Evolutionary conservation across 2,113 vertebrate genomes (phyloP), one percentile per base, ranked within the genome.

Genomic region (Upupa epops): DNA sequence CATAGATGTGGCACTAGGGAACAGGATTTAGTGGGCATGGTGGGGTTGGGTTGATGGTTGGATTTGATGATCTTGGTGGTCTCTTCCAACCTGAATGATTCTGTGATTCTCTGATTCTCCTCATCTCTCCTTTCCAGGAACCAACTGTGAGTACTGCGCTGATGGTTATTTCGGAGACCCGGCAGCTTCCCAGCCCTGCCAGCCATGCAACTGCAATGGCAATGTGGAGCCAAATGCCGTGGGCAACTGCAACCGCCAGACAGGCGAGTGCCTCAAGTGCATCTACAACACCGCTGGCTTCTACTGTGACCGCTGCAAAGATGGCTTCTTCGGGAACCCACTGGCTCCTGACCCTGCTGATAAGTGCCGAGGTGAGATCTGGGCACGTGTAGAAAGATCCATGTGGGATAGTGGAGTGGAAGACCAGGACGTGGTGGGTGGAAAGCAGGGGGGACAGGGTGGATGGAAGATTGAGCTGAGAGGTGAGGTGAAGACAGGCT

Each of bases 231-330:
- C 96, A 59, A 98, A 98, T 1, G 98, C 98, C 0, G 97, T 98
- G 4, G 98, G 98, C 12, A 99, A 98, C 97, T 99, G 99, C 3
- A 91, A 99, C 95, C 97, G 89, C 1, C 97, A 65, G 85, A 98
- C 98, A 0, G 99, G 99, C 5, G 96, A 98, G 93, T 99, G 99
- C 74, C 97, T 99, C 71, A 99, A 99, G 89, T 99, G 99, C 95
- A 96, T 98, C 96, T 82, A 99, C 97, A 98, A 99, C 97, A 99
- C 99, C 0, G 93, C 96, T 0, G 99, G 99, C 56, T 97, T 97
- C 95, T 97, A 98, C 97, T 99, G 99, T 0, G 98, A 99, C 92
- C 98, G 97, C 93, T 99, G 99, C 98, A 98, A 97, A 69, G 97
- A 98, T 0, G 99, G 99, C 36, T 99, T 98, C 97, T 99, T 98